Conservation (phyloP, 2,113 vertebrate genomes). For the Jacana jacana region DNA sequence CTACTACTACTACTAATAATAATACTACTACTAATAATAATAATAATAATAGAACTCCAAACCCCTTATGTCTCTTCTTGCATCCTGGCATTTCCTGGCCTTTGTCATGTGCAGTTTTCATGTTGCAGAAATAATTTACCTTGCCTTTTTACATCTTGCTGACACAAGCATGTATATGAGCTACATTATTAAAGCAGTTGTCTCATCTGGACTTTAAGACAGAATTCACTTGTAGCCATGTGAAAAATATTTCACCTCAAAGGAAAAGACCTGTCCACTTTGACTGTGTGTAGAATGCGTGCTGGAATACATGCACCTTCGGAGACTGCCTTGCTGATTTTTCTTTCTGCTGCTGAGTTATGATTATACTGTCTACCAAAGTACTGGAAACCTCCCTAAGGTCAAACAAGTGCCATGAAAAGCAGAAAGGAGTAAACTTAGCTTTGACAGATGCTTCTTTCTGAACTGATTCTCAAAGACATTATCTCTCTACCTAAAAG, state of each 20-base stretch:
- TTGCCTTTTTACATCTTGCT: neutral
- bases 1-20: too few species aligned
- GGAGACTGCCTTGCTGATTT: neutral
- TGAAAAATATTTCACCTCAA: constrained; percentile 11
- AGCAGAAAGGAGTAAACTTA: neutral
- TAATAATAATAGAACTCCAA: neutral
- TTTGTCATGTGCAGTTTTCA: neutral
- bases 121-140: neutral
- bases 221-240: neutral
- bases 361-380: neutral
- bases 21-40: neutral
- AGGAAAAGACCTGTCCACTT: neutral
- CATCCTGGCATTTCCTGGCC: neutral
- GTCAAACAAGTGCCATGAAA: neutral
- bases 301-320: neutral
- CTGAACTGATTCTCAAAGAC: neutral
- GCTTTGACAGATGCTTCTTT: neutral
- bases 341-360: neutral
- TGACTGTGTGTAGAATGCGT: neutral
- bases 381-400: neutral
- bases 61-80: neutral
- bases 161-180: neutral
- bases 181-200: constrained; percentile 24
- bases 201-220: constrained; percentile 2
- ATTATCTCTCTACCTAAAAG: neutral